Evolutionary conservation across 2,797 vertebrate species (phyloP), one percentile per base, ranked within the genome.

Genomic region (Sebastiscus tertius): DNA sequence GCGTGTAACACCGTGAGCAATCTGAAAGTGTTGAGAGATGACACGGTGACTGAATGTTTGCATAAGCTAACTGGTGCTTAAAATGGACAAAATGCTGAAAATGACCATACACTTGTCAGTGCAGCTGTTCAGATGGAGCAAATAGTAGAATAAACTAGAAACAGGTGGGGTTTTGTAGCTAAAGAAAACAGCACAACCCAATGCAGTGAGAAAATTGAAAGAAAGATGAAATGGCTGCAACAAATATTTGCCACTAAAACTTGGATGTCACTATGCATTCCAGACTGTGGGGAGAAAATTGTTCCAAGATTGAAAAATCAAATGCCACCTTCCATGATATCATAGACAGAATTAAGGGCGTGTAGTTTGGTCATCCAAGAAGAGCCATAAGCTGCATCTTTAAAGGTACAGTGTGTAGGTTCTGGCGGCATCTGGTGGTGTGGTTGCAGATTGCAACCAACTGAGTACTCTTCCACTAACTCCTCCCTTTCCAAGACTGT

Each of bases 21-120:
- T 85, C 55, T 65, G 34, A 73, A 77, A 79, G 63, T 74, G 73
- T 55, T 36, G 55, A 77, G 75, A 78, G 36, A 80, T 73, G 81
- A 78, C 74, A 62, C 22, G 20, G 36, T 27, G 66, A 72, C 46
- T 61, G 56, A 74, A 87, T 65, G 62, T 83, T 84, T 74, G 54
- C 27, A 63, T 68, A 56, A 72, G 70, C 33, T 67, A 70, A 61
- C 33, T 42, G 10, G 18, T 72, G 72, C 72, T 72, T 56, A 29
- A 77, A 64, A 5, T 6, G 9, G 54, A 69, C 7, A 27, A 79
- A 80, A 26, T 60, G 2, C 9, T 52, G 49, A 52, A 0, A 52
- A 52, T 52, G 20, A 52, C 27, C 33, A 29, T 65, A 20, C 9
- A 39, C 10, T 62, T 70, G n/a, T 66, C 24, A 24, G 8, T 20